Conservation (phyloP, 30 jellyfish, hydroid and myxozoan genomes). For the Haliclystus octoradiatus region DNA sequence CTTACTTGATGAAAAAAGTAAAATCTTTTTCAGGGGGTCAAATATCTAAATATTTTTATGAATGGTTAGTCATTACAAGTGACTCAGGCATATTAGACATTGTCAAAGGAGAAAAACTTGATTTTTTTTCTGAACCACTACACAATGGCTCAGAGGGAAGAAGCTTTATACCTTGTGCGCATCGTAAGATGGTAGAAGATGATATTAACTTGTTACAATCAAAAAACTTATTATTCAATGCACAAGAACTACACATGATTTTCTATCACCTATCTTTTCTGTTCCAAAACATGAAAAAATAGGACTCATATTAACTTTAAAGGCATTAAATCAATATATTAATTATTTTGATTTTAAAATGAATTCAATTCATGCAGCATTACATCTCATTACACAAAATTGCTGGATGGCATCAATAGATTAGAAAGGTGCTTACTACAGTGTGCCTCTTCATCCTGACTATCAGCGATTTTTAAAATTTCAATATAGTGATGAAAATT, state of each 20-base stretch:
- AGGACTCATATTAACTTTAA: background rate
- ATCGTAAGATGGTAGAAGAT: constrained; percentile 6
- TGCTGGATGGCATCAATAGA: constrained; percentile 6
- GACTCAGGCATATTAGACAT: constrained; percentile 15
- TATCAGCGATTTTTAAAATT: constrained; percentile 2
- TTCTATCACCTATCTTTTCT: constrained; percentile 1
- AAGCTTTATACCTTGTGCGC: constrained; percentile 11
- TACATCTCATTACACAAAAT: background rate
- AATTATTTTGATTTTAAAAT: background rate
- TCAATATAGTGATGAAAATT: background rate
- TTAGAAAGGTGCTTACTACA: background rate
- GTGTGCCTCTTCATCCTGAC: constrained; percentile 2
- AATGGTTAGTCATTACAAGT: constrained; percentile 14
- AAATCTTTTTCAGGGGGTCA: constrained; percentile 26
- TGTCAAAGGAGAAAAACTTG: constrained; percentile 7
- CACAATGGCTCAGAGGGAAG: constrained; percentile 6
- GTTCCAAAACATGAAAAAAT: constrained; percentile 6
- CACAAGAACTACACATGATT: too few species aligned
- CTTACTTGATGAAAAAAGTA: constrained; percentile 10
- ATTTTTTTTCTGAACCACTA: constrained; percentile 10
- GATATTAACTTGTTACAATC: constrained; percentile 3
- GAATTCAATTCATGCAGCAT: constrained; percentile 1
- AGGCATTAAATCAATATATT: background rate
- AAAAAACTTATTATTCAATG: too few species aligned
- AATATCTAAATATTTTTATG: constrained; percentile 10